Conservation (phyloP, 2,888 invertebrate species). For the Ptycholaimellus sp. region DNA sequence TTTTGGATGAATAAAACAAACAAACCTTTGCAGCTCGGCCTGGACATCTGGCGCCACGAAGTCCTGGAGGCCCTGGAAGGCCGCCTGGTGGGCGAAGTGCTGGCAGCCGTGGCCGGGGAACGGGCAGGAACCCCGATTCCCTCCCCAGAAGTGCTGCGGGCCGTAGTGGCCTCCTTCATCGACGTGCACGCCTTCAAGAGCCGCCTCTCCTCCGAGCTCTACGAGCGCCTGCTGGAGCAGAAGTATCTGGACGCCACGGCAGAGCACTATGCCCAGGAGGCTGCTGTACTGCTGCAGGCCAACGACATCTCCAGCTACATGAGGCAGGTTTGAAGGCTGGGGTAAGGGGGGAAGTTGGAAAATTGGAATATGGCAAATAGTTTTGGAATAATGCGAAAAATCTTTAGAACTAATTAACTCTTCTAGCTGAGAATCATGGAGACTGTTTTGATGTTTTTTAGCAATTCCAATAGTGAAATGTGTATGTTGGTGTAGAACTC, state of each 20-base stretch:
- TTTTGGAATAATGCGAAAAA: too few species aligned
- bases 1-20: too few species aligned
- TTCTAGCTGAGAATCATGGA: too few species aligned
- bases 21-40: too few species aligned
- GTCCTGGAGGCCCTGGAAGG: neutral
- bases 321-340: slow-evolving; percentile 39
- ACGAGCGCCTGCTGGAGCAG: slow-evolving; percentile 56
- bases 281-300: slow-evolving; percentile 50
- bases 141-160: neutral
- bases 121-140: neutral
- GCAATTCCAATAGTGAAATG: too few species aligned
- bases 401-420: too few species aligned
- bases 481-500: too few species aligned
- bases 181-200: too few species aligned
- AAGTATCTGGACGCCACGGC: slow-evolving; percentile 60
- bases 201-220: too few species aligned
- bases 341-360: neutral
- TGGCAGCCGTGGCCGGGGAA: neutral
- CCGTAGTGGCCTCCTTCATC: neutral
- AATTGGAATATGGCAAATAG: slow-evolving; percentile 4
- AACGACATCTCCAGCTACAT: slow-evolving; percentile 70
- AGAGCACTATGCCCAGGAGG: slow-evolving; percentile 50
- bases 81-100: neutral
- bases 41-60: too few species aligned
- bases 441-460: too few species aligned